phyloP scores from a whole-genome alignment of 2,113 vertebrate genomes.

The Lathamus discolor region DNA sequence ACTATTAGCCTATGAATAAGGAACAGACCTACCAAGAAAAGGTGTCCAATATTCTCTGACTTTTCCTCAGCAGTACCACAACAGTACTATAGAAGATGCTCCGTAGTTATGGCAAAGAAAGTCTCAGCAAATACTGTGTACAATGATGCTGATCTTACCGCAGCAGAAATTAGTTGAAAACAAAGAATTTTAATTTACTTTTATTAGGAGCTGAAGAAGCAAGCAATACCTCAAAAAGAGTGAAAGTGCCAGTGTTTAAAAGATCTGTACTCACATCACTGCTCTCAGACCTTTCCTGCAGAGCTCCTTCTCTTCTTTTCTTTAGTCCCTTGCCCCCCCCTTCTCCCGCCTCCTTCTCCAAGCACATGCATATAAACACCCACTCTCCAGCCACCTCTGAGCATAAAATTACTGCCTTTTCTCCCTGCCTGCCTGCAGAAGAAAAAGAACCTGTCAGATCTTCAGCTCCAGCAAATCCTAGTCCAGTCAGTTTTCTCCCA shows the following conservation, averaged over 20 bases:
- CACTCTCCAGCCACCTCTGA: constrained; percentile 10
- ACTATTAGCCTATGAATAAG: neutral
- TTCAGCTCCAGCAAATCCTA: neutral
- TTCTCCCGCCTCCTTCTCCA: neutral
- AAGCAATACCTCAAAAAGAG: neutral
- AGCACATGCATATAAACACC: constrained; percentile 14
- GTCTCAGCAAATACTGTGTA: neutral
- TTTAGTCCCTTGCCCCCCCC: neutral
- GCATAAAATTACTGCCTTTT: constrained; percentile 11
- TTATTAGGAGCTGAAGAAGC: constrained; percentile 21
- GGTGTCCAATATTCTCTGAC: neutral
- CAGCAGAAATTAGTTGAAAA: neutral
- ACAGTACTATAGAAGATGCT: neutral
- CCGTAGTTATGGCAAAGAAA: neutral
- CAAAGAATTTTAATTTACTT: constrained; percentile 20
- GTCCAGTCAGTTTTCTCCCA: neutral
- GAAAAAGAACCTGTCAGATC: neutral
- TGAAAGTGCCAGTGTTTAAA: neutral
- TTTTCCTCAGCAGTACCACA: neutral
- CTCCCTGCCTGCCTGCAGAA: neutral
- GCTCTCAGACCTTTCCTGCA: neutral
- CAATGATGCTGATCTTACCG: neutral
- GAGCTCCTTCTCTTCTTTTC: constrained; percentile 7
- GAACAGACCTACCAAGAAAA: neutral
- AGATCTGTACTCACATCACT: constrained; percentile 9